Conservation (phyloP, 2,888 invertebrate species). For the Hylaea fasciaria region DNA sequence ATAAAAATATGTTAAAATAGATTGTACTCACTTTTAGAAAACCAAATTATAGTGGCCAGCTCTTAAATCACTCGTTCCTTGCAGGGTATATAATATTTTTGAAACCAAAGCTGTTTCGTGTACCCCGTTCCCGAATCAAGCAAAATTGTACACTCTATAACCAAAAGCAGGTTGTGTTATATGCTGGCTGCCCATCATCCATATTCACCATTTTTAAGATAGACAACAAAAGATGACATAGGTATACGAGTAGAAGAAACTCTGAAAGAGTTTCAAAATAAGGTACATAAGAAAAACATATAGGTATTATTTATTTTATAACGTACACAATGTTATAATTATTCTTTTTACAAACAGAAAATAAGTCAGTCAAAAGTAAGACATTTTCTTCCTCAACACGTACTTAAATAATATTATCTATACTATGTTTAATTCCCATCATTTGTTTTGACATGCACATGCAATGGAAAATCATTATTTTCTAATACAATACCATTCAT, state of each 20-base stretch:
- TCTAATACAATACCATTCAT: background rate
- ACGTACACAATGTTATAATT: background rate
- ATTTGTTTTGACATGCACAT: conserved; percentile 46
- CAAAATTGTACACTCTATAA: conserved; percentile 59
- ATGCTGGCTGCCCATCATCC: conserved; percentile 45
- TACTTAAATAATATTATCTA: too few relatives aligned
- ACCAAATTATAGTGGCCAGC: conserved; percentile 51
- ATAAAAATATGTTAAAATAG: conserved; percentile 56
- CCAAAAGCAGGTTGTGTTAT: conserved; percentile 50
- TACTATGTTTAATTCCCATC: conserved; percentile 5
- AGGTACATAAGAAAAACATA: background rate
- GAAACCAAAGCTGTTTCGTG: conserved; percentile 58
- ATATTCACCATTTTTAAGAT: conserved; percentile 19
- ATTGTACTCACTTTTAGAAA: conserved; percentile 65
- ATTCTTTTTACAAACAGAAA: background rate
- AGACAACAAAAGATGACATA: background rate
- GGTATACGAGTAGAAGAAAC: background rate
- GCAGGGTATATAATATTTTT: conserved; percentile 45
- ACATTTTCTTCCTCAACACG: too few relatives aligned
- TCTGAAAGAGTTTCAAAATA: background rate
- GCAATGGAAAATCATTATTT: conserved; percentile 33
- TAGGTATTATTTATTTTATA: background rate
- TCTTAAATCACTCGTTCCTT: conserved; percentile 56
- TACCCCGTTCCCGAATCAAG: conserved; percentile 60
- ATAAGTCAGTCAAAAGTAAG: background rate